Evolutionary conservation across 2,797 vertebrate species (phyloP).

Genomic region (Hippocampus kuda): DNA sequence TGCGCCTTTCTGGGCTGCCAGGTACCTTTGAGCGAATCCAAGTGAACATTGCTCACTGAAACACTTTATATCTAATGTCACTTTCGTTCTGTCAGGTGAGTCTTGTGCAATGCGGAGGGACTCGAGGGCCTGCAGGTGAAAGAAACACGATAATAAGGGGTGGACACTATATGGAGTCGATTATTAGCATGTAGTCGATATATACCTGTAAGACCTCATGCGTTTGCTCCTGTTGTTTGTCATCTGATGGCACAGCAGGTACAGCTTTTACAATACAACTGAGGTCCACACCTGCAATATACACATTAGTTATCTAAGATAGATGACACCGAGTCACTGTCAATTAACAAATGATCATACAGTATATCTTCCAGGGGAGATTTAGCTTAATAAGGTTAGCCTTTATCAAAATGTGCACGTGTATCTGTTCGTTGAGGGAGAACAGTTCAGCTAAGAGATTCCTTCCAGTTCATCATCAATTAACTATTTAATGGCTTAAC

Average conservation of each 20-base stretch:
- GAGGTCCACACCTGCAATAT: slow-evolving; percentile 80
- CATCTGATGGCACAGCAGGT: slow-evolving; percentile 51
- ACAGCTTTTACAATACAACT: slow-evolving; percentile 80
- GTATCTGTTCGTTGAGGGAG: no score
- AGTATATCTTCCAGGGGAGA: not conserved
- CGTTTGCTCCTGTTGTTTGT: slow-evolving; percentile 63
- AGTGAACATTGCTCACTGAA: slow-evolving; percentile 76
- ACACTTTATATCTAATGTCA: slow-evolving; percentile 41
- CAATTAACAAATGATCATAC: not conserved
- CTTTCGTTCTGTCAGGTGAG: slow-evolving; percentile 22
- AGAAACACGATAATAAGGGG: not conserved
- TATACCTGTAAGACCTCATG: slow-evolving; percentile 80
- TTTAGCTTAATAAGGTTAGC: not conserved
- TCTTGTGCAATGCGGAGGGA: slow-evolving; percentile 59
- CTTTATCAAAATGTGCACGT: not conserved
- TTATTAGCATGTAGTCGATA: not conserved
- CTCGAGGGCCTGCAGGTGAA: slow-evolving; percentile 66
- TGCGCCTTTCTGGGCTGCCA: slow-evolving; percentile 82
- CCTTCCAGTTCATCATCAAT: no score
- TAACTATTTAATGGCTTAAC: no score
- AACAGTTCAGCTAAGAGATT: no score
- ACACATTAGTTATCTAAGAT: not conserved
- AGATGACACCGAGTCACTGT: not conserved
- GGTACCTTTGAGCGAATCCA: slow-evolving; percentile 74
- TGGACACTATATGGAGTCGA: not conserved